Percentiles rank a stretch among this genome's conserved stretches.
Evolutionary conservation across 2,113 vertebrate genomes (phyloP).

Genomic region (Myotis yumanensis): DNA sequence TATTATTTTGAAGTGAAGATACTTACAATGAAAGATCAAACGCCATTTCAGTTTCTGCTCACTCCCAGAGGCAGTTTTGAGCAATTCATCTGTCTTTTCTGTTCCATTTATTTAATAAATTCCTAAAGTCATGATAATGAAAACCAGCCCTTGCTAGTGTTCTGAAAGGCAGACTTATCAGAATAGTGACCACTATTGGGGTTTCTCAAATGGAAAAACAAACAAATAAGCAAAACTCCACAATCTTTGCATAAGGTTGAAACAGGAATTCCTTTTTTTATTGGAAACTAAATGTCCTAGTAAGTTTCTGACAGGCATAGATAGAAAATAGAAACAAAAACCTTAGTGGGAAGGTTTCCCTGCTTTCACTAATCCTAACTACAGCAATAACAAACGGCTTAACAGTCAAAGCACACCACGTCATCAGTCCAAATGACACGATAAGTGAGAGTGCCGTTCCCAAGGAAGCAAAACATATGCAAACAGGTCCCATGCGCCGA

Average conservation of each 20-base stretch:
- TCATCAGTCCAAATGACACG: conserved; percentile 46
- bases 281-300: conserved; percentile 76
- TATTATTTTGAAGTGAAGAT: conserved; percentile 21
- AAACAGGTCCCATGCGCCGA: conserved; percentile 75
- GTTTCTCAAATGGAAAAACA: conserved; percentile 37
- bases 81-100: background rate
- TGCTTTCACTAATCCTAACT: conserved; percentile 69
- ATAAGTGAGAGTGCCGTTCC: conserved; percentile 65
- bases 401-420: conserved; percentile 71
- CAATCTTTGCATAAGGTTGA: conserved; percentile 67
- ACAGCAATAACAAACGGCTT: conserved; percentile 70
- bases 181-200: conserved; percentile 46
- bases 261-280: conserved; percentile 81
- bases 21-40: background rate
- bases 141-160: background rate
- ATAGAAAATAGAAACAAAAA: conserved; percentile 77
- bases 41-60: conserved; percentile 6
- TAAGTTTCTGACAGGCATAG: conserved; percentile 77
- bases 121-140: background rate
- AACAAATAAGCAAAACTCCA: conserved; percentile 10
- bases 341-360: conserved; percentile 66
- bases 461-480: conserved; percentile 81
- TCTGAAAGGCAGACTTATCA: conserved; percentile 70
- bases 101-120: background rate
- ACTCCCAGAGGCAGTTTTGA: conserved; percentile 3